Evolutionary conservation across 2,113 vertebrate genomes (phyloP), one percentile per base, ranked within the genome.

Genomic region (Zosterops hypoxanthus): DNA sequence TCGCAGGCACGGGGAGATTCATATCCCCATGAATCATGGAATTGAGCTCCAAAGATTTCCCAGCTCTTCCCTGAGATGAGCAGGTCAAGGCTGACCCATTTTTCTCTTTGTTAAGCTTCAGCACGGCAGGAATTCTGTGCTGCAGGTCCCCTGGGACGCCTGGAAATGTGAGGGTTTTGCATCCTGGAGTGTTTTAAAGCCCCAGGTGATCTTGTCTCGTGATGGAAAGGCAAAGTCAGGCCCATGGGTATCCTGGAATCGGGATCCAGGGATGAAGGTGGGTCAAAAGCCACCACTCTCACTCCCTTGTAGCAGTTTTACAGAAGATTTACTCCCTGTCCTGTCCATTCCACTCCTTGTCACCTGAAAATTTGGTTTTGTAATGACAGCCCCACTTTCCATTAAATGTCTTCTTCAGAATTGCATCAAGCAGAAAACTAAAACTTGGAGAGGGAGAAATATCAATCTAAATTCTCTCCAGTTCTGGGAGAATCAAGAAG

Each of bases 261-360:
- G 49, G 33, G 39, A 39, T 33, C 60, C 33, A 28, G 26, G 17
- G 31, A 8, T 13, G 34, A 53, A 63, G 42, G 5, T 25, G 31
- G 46, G 18, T n/a, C 50, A 88, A 78, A 89, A 86, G 23, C 2
- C 34, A 33, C 21, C 39, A 12, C 14, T n/a, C n/a, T 82, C 60
- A 65, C 10, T 22, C 24, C 41, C n/a, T 19, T 0, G 0, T 1
- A 41, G 22, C 31, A 57, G 26, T 31, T 72, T 44, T 33, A 18
- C 28, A 49, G 2, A 50, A 56, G 11, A 46, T 9, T 18, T 28
- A 31, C 8, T 18, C 10, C 15, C 33, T n/a, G 1, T 24, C 29
- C 85, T 17, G 24, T 22, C 46, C 60, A 25, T 47, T 47, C 29
- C 14, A 11, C 14, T 47, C 24, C 9, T 33, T 31, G 1, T 4